Conservation (phyloP, 2,888 invertebrate species). For the Eupsilia transversa region DNA sequence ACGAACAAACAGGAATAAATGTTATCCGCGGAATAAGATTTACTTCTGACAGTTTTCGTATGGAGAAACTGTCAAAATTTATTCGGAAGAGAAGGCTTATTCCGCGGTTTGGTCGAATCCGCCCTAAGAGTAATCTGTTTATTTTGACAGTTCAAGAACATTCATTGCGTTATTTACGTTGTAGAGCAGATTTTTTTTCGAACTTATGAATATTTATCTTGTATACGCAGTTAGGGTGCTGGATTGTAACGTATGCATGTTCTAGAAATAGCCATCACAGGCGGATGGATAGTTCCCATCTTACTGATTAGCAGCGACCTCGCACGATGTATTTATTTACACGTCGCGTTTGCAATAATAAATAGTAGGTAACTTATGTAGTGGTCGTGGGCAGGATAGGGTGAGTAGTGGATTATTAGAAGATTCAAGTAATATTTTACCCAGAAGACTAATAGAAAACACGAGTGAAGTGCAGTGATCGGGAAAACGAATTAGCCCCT, state of each 20-base stretch:
- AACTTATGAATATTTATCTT: too few relatives aligned
- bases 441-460: neutral
- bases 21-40: too few relatives aligned
- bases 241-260: conserved; percentile 4
- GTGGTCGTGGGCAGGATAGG: neutral
- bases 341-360: conserved; percentile 22
- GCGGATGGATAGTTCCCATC: neutral
- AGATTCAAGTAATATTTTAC: neutral
- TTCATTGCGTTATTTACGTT: too few relatives aligned
- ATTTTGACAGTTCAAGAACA: too few relatives aligned
- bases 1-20: too few relatives aligned
- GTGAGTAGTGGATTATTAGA: neutral
- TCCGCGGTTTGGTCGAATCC: too few relatives aligned
- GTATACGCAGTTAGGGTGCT: too few relatives aligned
- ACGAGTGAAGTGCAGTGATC: conserved; percentile 14
- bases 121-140: too few relatives aligned
- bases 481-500: neutral
- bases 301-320: conserved; percentile 40
- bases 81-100: too few relatives aligned
- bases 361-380: neutral
- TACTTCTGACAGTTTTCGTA: too few relatives aligned
- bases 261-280: conserved; percentile 15
- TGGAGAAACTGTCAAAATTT: too few relatives aligned
- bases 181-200: too few relatives aligned
- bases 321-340: conserved; percentile 31